phyloP scores from a whole-genome alignment of 1,140 invertebrate genomes.

The Centruroides vittatus region DNA sequence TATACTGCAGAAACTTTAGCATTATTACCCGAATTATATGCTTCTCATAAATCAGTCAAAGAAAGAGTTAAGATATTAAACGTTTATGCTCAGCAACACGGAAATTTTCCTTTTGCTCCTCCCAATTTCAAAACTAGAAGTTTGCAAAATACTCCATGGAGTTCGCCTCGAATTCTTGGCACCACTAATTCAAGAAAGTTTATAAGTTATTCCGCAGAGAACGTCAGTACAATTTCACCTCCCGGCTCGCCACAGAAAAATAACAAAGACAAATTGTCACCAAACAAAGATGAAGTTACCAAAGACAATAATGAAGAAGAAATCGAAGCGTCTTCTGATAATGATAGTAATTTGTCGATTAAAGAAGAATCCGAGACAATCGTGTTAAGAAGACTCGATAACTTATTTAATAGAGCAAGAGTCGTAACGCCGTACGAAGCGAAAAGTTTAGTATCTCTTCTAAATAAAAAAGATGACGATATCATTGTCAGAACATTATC shows the following conservation, averaged over 20 bases:
- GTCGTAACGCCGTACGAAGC: conserved; percentile 36
- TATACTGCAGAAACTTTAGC: too few species aligned
- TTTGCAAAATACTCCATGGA: conserved; percentile 36
- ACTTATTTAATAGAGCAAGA: conserved; percentile 23
- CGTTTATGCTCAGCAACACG: conserved; percentile 35
- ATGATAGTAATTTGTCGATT: conserved; percentile 3
- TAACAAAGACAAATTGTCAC: not conserved
- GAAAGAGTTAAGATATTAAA: conserved; percentile 38
- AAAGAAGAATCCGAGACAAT: conserved; percentile 24
- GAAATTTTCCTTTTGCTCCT: conserved; percentile 20
- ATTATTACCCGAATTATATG: not conserved
- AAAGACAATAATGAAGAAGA: conserved; percentile 1
- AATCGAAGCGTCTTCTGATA: not conserved
- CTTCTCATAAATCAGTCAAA: conserved; percentile 14
- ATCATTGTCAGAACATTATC: conserved; percentile 36
- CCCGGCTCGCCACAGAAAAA: not conserved
- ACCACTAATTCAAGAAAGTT: conserved; percentile 37
- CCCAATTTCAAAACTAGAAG: conserved; percentile 26
- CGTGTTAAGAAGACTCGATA: conserved; percentile 25
- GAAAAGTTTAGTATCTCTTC: conserved; percentile 35
- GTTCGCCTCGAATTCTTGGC: conserved; percentile 36
- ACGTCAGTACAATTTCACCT: conserved; percentile 29
- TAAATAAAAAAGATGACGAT: conserved; percentile 35
- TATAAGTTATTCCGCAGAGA: conserved; percentile 36
- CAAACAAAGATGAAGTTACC: conserved; percentile 1